phyloP scores from a whole-genome alignment of 53 echinoderm and acorn worm species.

The Paracentrotus lividus region DNA sequence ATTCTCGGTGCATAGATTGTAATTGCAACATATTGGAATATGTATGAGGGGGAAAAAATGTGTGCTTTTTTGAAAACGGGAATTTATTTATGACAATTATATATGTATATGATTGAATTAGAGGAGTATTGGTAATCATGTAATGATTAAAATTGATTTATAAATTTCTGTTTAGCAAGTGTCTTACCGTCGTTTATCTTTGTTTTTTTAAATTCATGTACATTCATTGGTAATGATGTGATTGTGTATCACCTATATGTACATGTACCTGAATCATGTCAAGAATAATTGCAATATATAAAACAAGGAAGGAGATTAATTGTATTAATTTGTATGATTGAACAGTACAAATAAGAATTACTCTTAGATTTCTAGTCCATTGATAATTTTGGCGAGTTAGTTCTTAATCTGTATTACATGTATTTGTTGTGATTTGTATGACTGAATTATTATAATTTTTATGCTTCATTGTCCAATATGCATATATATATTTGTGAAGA shows the following conservation, averaged over 20 bases:
- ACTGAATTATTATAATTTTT: neutral
- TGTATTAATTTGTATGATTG: neutral
- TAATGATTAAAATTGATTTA: slow-evolving; percentile 18
- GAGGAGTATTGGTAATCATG: slow-evolving; percentile 23
- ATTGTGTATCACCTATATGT: neutral
- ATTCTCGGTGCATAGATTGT: slow-evolving; percentile 41
- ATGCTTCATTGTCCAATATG: slow-evolving; percentile 21
- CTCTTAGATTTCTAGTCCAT: neutral
- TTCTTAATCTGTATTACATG: neutral
- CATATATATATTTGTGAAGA: slow-evolving; percentile 19
- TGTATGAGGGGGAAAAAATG: slow-evolving; percentile 37
- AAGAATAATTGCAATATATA: slow-evolving; percentile 40
- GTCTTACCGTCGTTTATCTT: neutral
- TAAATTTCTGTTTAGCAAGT: neutral
- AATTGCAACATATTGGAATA: neutral
- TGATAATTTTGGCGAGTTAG: neutral
- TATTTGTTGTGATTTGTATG: neutral
- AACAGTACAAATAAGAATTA: neutral
- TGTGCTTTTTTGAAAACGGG: slow-evolving; percentile 51
- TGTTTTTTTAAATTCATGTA: neutral
- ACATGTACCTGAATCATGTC: neutral
- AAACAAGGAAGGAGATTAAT: neutral
- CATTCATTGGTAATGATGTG: neutral
- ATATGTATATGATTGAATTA: slow-evolving; percentile 20
- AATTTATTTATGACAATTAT: slow-evolving; percentile 47